Percentiles rank a stretch among this genome's conserved stretches.
These are phyloP conservation scores for Drosophila rellima DNA, from an alignment of 2,888 invertebrate species.

Conservation along the genomic window DNA sequence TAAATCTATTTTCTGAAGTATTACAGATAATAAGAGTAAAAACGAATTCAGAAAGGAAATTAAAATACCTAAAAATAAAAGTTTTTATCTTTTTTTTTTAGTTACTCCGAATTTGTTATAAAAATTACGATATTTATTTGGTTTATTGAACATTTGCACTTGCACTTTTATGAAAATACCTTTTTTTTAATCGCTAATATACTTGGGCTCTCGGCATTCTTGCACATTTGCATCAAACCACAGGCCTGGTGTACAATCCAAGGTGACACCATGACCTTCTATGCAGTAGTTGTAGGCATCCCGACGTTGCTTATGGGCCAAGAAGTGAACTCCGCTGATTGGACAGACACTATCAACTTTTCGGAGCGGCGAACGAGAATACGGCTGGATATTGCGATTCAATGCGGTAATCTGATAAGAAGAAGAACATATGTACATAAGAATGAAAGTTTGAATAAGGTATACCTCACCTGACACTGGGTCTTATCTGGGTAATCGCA, in stretches of 20 bases:
- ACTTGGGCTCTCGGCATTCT: constrained; percentile 76
- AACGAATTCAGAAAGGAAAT: neutral
- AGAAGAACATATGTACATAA: neutral
- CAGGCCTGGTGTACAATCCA: constrained; percentile 83
- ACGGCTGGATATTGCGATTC: constrained; percentile 66
- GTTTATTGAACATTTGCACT: neutral
- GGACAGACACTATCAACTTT: constrained; percentile 76
- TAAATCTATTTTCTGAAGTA: too few species aligned
- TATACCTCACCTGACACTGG: constrained; percentile 72
- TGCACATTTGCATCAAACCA: constrained; percentile 71
- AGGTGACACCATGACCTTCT: constrained; percentile 78
- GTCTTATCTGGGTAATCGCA: constrained; percentile 74
- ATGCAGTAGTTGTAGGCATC: constrained; percentile 81
- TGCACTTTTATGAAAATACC: neutral
- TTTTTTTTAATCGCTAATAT: constrained; percentile 28
- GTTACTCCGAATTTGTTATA: neutral
- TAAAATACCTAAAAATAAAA: neutral
- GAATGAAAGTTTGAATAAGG: neutral
- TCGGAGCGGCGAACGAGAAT: constrained; percentile 62
- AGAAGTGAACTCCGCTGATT: constrained; percentile 70
- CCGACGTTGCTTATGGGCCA: constrained; percentile 59
- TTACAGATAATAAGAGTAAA: too few species aligned
- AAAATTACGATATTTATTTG: neutral
- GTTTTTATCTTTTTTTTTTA: neutral
- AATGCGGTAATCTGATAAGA: constrained; percentile 59